Evolutionary conservation across 1,140 invertebrate species (phyloP).

Genomic region (Delia radicum): DNA sequence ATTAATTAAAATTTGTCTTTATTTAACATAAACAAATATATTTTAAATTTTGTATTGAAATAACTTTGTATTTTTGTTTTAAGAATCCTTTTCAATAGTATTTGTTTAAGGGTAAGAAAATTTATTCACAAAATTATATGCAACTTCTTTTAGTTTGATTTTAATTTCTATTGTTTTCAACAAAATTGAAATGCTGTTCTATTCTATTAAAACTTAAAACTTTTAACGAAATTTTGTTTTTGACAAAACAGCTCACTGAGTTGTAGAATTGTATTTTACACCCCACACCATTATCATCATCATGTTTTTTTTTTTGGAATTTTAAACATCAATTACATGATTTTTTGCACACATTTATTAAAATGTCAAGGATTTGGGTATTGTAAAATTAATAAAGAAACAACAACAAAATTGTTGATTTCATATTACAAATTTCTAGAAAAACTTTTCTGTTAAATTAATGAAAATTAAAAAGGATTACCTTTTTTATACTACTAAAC

Average conservation of each 20-base stretch:
- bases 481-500: not conserved
- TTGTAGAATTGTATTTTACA: not conserved
- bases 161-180: not conserved
- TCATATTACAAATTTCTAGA: not conserved
- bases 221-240: constrained; percentile 5
- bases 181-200: not conserved
- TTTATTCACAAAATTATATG: not conserved
- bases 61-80: no score
- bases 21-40: no score
- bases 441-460: not conserved
- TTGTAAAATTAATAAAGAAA: not conserved
- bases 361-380: not conserved
- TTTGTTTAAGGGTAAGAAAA: not conserved
- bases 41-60: no score
- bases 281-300: not conserved
- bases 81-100: not conserved
- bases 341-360: not conserved
- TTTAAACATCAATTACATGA: not conserved
- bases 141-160: not conserved
- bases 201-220: not conserved
- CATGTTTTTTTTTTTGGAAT: not conserved
- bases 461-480: not conserved
- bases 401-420: not conserved
- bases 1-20: no score
- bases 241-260: not conserved